Evolutionary conservation across 2,888 invertebrate species (phyloP), one percentile per base, ranked within the genome.

Genomic region (Belgica antarctica): DNA sequence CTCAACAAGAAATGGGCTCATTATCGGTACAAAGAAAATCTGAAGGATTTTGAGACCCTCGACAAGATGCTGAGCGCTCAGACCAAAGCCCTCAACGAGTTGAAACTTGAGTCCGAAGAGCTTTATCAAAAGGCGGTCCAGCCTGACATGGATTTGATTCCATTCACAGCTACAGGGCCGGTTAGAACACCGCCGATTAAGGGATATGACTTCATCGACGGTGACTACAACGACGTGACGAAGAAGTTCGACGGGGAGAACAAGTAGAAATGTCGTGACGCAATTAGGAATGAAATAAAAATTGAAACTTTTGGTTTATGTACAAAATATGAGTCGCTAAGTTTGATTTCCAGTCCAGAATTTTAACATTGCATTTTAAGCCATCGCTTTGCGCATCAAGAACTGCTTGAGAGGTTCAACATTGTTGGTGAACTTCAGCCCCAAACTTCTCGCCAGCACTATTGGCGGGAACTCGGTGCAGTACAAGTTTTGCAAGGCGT

Each of bases 51-150:
- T 57, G 82, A 85, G 72, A 85, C 87, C 76, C 84, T 94, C 34
- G 88, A 90, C 74, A 82, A 85, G 46, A 81, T 92, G 1, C 77
- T 86, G 74, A 81, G 80, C 57, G 84, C 89, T 0, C 95, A 94
- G 78, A 83, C 85, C 72, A 87, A 84, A 75, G 96, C 97, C 0
- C 80, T 97, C 1, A 85, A 89, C 70, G 90, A 90, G 77, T 81
- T 98, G 5, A 85, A 86, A 74, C 83, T 84, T 24, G 92, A 89
- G 75, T 95, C 94, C 0, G 90, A 92, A 75, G 90, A 92, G 41
- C 82, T 97, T 0, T 97, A 96, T 78, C 84, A 89, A 77, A 89
- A 89, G 77, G 96, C 96, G 15, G 86, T 95, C 73, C 84, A 94
- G 88, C 81, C 87, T 3, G 94, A 96, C 78, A 77, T 85, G 17